Percentiles rank a stretch among this genome's conserved stretches.
Evolutionary conservation across 2,888 invertebrate genomes (phyloP).

Genomic region (Adelphocoris suturalis): DNA sequence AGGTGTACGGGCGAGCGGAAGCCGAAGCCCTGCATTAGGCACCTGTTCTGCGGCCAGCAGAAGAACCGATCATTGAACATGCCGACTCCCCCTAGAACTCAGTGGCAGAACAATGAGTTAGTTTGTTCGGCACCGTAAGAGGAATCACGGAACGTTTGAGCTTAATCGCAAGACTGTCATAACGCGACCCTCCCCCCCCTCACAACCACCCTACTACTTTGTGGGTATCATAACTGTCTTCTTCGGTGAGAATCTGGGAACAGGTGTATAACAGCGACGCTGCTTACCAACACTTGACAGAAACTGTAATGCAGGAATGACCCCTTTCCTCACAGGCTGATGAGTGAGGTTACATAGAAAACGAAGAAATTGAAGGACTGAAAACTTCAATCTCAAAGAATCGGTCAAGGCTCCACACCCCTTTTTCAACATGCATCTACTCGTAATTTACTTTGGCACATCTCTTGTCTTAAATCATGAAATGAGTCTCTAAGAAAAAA

Average conservation of each 20-base stretch:
- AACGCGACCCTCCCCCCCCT: neutral
- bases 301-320: too few relatives aligned
- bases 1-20: slow-evolving; percentile 52
- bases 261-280: too few relatives aligned
- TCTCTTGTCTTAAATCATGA: too few relatives aligned
- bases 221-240: neutral
- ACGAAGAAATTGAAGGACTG: too few relatives aligned
- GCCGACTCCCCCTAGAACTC: neutral
- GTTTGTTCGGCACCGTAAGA: neutral
- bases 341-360: too few relatives aligned
- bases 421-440: too few relatives aligned
- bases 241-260: neutral
- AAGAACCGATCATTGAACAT: slow-evolving; percentile 53
- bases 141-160: slow-evolving; percentile 52
- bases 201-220: neutral
- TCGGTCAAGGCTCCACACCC: too few relatives aligned
- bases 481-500: too few relatives aligned
- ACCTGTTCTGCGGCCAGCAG: slow-evolving; percentile 47
- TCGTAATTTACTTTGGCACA: too few relatives aligned
- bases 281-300: too few relatives aligned
- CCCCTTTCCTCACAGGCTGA: too few relatives aligned
- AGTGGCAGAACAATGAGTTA: slow-evolving; percentile 13
- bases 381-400: too few relatives aligned
- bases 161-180: neutral
- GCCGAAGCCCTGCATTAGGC: slow-evolving; percentile 44